Conservation (phyloP, 2,113 vertebrate species). For the Plecturocebus donacophilus region DNA sequence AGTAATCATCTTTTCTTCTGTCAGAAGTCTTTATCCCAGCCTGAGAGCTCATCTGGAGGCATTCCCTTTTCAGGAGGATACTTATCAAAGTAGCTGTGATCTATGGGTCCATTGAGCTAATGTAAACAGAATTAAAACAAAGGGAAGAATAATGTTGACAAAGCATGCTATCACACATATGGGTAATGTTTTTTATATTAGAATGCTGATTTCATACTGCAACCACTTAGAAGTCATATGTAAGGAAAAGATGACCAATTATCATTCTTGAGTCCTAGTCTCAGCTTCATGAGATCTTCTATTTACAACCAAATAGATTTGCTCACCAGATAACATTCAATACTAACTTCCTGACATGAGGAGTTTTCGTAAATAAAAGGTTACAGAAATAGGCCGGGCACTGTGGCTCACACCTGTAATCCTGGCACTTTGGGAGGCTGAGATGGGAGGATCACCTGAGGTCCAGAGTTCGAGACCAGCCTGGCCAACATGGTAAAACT, state of each 20-base stretch:
- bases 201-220: neutral
- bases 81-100: constrained; percentile 95
- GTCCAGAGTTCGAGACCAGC: too few species aligned
- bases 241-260: neutral
- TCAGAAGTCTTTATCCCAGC: constrained; percentile 97
- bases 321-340: neutral
- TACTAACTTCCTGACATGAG: neutral
- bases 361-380: constrained; percentile 12
- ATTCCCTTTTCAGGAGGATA: constrained; percentile 92
- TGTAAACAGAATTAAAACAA: constrained; percentile 77
- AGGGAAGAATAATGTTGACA: neutral
- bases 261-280: neutral
- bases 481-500: too few species aligned
- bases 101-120: constrained; percentile 92
- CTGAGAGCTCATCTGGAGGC: constrained; percentile 94
- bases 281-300: neutral
- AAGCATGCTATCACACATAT: neutral
- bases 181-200: neutral
- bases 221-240: neutral
- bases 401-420: too few species aligned
- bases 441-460: too few species aligned
- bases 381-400: neutral
- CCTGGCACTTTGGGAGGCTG: too few species aligned
- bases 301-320: neutral
- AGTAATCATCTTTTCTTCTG: neutral